Evolutionary conservation across 2,888 invertebrate species (phyloP).

Genomic region (Andricus quercusramuli): DNA sequence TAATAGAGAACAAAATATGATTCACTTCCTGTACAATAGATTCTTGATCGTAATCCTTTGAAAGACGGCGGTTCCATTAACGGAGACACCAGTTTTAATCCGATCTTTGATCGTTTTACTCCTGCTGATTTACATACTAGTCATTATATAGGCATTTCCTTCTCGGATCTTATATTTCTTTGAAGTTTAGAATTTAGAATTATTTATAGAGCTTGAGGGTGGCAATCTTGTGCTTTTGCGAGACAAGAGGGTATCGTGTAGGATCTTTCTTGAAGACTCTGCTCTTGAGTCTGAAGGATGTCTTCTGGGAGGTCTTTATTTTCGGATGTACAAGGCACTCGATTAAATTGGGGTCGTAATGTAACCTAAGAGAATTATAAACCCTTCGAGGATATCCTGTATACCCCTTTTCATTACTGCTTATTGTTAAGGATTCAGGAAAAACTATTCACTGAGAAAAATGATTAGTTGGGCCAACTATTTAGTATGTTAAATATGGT

Average conservation of each 20-base stretch:
- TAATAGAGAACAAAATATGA: slow-evolving; percentile 13
- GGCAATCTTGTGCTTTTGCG: slow-evolving; percentile 18
- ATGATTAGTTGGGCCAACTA: too few relatives aligned
- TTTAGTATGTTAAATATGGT: too few relatives aligned
- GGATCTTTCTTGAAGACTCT: slow-evolving; percentile 29
- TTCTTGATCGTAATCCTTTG: slow-evolving; percentile 32
- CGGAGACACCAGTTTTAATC: slow-evolving; percentile 6
- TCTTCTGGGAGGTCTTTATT: slow-evolving; percentile 36
- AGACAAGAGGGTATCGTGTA: slow-evolving; percentile 25
- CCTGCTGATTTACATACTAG: not conserved
- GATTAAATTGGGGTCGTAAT: slow-evolving; percentile 14
- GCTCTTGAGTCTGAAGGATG: slow-evolving; percentile 36
- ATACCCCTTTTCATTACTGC: not conserved
- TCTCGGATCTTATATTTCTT: not conserved
- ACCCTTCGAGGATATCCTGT: not conserved
- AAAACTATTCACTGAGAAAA: not conserved
- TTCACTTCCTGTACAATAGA: slow-evolving; percentile 16
- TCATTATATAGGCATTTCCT: slow-evolving; percentile 5
- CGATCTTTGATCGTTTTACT: slow-evolving; percentile 21
- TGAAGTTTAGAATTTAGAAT: not conserved
- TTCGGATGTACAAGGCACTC: slow-evolving; percentile 20
- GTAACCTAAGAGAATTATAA: slow-evolving; percentile 8
- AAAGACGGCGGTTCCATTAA: slow-evolving; percentile 25
- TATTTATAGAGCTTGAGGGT: slow-evolving; percentile 4
- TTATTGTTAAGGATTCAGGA: not conserved